These are phyloP conservation scores for Planococcus citri DNA, from an alignment of 1,140 invertebrate species.

Conservation along the genomic window DNA sequence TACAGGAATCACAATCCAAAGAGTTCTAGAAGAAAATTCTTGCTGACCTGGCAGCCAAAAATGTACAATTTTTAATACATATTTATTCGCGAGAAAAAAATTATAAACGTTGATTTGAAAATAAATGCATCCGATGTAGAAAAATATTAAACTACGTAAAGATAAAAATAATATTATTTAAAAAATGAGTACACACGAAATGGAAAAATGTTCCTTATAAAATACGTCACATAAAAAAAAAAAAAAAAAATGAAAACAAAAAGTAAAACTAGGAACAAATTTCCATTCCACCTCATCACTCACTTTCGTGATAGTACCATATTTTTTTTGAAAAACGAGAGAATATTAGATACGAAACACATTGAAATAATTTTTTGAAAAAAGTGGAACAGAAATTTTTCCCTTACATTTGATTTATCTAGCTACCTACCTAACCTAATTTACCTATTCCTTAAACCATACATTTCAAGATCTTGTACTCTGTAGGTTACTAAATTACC, in stretches of 20 bases:
- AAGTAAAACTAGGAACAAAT: constrained; percentile 25
- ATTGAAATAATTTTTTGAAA: not conserved
- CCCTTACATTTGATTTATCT: not conserved
- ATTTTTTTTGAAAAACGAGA: no score
- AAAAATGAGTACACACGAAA: constrained; percentile 31
- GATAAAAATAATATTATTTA: not conserved
- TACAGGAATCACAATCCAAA: constrained; percentile 61
- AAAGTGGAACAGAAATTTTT: constrained; percentile 4
- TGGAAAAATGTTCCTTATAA: constrained; percentile 39
- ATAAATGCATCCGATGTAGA: no score
- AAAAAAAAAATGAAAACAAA: not conserved
- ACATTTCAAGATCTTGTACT: not conserved
- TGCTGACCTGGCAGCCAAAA: constrained; percentile 47
- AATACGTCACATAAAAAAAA: no score
- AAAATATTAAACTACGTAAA: not conserved
- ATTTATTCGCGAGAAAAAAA: no score
- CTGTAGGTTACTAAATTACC: no score
- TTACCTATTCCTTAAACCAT: no score
- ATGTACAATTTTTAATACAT: no score
- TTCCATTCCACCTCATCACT: constrained; percentile 27
- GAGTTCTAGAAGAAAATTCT: constrained; percentile 59
- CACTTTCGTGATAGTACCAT: constrained; percentile 8
- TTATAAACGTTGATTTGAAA: no score
- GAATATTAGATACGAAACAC: not conserved
- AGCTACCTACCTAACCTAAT: no score